Percentiles rank a stretch among this genome's conserved stretches.
These are phyloP conservation scores for Meliscaeva auricollis DNA, from an alignment of 2,888 invertebrate genomes.

Conservation along the genomic window DNA sequence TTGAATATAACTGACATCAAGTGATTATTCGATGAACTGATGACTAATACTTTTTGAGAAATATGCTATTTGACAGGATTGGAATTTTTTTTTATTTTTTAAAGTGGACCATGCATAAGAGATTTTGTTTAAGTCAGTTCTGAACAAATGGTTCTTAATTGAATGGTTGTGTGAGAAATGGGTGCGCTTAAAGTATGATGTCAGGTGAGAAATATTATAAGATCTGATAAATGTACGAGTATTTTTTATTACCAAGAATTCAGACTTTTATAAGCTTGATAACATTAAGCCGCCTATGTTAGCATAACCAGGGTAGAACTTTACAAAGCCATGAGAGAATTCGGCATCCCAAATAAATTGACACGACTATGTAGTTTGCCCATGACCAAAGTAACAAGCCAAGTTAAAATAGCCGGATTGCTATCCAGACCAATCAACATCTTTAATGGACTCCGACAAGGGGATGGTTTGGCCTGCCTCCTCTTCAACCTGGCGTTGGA, in stretches of 20 bases:
- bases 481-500: no score
- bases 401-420: no score
- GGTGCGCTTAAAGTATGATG: not conserved
- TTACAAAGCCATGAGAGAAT: no score
- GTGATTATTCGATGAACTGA: constrained; percentile 38
- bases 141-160: constrained; percentile 2
- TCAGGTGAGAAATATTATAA: not conserved
- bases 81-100: not conserved
- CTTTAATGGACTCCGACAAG: no score
- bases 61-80: constrained; percentile 33
- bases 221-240: not conserved
- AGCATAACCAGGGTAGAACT: no score
- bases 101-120: constrained; percentile 9
- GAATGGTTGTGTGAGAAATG: not conserved
- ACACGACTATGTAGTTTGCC: no score
- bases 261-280: no score
- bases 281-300: no score
- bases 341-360: no score
- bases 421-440: no score
- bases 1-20: constrained; percentile 41
- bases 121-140: constrained; percentile 15
- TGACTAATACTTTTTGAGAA: constrained; percentile 46
- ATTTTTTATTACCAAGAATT: not conserved
- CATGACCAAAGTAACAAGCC: no score
- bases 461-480: no score